Percentiles rank a stretch among this genome's conserved stretches.
These are phyloP conservation scores for human (Homo sapiens) DNA, from an alignment of 2,113 vertebrate genomes.

Conservation along the genomic window DNA sequence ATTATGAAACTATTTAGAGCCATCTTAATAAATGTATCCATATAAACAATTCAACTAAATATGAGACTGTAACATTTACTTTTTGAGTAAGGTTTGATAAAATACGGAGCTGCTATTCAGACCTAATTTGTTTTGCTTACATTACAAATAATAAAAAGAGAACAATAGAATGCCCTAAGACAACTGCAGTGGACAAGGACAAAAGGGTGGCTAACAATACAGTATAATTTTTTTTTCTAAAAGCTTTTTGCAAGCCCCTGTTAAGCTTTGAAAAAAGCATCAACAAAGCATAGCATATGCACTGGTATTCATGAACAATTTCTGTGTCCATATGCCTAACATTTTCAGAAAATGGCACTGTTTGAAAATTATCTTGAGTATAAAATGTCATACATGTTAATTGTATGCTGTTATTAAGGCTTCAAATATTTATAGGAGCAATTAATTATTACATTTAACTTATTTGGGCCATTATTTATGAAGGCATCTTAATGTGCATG, in stretches of 20 bases:
- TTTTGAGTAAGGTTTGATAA: not conserved
- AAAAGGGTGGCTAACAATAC: not conserved
- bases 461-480: not conserved
- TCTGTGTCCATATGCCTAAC: not conserved
- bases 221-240: not conserved
- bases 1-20: not conserved
- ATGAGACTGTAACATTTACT: not conserved
- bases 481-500: not conserved
- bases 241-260: not conserved
- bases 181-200: not conserved
- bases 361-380: slow-evolving; percentile 16
- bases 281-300: not conserved
- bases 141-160: not conserved
- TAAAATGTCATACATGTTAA: not conserved
- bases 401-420: not conserved
- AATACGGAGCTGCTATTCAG: not conserved
- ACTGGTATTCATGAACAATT: not conserved
- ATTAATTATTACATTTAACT: not conserved
- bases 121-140: not conserved
- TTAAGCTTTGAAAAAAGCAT: not conserved
- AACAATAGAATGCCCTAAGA: not conserved
- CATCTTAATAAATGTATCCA: not conserved
- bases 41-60: not conserved
- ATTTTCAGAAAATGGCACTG: not conserved
- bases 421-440: not conserved